Base-by-base conservation (phyloP, 2,797 vertebrate genomes). In the Danio albolineatus region DNA sequence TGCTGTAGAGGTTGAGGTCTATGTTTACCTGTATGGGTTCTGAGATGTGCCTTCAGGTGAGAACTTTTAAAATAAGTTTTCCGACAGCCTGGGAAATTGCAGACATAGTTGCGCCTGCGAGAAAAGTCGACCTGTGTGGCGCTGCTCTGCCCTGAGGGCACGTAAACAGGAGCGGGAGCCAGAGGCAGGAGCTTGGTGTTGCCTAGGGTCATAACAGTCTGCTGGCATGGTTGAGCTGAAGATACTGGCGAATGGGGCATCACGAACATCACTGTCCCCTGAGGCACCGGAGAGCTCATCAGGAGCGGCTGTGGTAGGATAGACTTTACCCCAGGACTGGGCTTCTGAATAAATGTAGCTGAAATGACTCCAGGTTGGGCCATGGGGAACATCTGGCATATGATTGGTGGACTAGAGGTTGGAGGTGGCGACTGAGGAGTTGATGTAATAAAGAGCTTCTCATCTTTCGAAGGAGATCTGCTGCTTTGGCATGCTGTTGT, bases 11-110 rank as follows among this genome's bases (percentile, higher is more conserved):
- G 21, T 79, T 17, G 38, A 64, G 10, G 28, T 75, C 51, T n/a
- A 73, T 66, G 85, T 94, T 64, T 89, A 98, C 98, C 98, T 85
- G 98, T 99, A 92, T 99, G 98, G 43, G 97, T 99, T 82, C 98
- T 94, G n/a, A 99, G 95, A 82, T 99, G 98, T 67, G 97, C 98
- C 90, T 98, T 99, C 82, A 99, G 97, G 86, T 99, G 98, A 0
- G 98, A 99, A 75, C 98, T 99, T 90, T 99, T 99, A 89, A 99
- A 99, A 85, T 99, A 99, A 0, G 98, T 99, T 91, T 99, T 99
- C 85, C 95, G 95, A 91, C 98, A 99, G 59, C 96, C 96, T 0
- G 95, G 92, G 70, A 97, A 98, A 91, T 86, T 96, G 82, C 98
- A 99, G 17, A 98, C 89, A 0, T 99, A 99, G 90, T 98, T 99